Evolutionary conservation across 2,113 vertebrate genomes (phyloP), one percentile per base, ranked within the genome.

Genomic region (Forbesichthys papilliferus): DNA sequence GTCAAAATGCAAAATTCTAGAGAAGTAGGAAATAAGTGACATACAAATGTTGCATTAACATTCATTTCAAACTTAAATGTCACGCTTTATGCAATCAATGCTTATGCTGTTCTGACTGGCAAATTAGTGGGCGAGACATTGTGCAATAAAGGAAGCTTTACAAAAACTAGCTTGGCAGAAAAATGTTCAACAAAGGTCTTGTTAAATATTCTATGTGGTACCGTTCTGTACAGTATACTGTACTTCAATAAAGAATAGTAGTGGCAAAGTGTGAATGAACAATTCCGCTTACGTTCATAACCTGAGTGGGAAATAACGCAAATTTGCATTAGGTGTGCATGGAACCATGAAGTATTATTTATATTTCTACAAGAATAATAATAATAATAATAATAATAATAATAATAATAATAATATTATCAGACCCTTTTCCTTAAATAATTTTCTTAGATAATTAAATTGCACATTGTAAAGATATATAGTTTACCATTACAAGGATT

Each of bases 101-200:
- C 36, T 42, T 42, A 42, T n/a, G 64, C 62, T 71, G 68, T 66
- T 66, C 63, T 68, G 62, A 80, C 52, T 36, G 72, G 67, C 48
- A 73, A 70, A 57, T 7, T 51, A 78, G 46, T 27, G 46, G 64
- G 55, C 51, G 4, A 48, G 53, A 34, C 65, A 59, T 86, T 89
- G 73, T 68, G 81, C 78, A 87, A 91, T 67, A 20, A 13, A 58
- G 78, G 74, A 67, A 82, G 11, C 46, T 72, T 55, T 77, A 18
- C 9, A 6, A 4, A 81, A 36, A 57, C 55, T 48, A 60, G 65
- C 16, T 65, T 27, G 54, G 42, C 1, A 64, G 36, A 42, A 42
- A 20, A 42, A 42, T 16, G 47, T 46, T 54, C 0, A n/a, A 60
- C 20, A 0, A 46, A 2, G 47, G 14, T 9, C 27, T 1, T 16